Evolutionary conservation across 2,888 invertebrate genomes (phyloP).

Genomic region (Dryocosmus kuriphilus): DNA sequence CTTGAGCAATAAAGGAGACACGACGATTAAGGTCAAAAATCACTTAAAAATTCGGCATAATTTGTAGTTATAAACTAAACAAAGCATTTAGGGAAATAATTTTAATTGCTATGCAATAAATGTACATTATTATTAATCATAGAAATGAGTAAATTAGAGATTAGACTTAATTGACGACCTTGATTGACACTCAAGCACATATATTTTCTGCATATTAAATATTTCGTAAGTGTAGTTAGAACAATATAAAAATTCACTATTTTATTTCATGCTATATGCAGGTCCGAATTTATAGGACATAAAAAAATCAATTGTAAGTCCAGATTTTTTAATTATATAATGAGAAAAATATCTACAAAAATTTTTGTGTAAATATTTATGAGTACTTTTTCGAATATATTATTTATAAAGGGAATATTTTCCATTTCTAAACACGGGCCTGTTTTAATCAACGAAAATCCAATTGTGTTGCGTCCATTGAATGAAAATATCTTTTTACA

Average conservation of each 20-base stretch:
- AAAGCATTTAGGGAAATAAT: background rate
- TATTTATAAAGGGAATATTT: background rate
- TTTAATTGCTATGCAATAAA: slow-evolving; percentile 15
- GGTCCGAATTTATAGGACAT: background rate
- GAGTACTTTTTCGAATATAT: background rate
- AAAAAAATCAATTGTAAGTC: background rate
- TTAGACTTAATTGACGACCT: slow-evolving; percentile 13
- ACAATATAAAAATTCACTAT: background rate
- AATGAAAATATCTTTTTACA: slow-evolving; percentile 1
- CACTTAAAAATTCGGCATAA: background rate
- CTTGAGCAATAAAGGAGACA: background rate
- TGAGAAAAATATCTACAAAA: background rate
- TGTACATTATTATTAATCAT: background rate
- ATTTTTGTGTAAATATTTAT: slow-evolving; percentile 5
- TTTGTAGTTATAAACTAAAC: background rate
- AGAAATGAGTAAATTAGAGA: background rate
- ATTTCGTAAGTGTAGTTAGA: background rate
- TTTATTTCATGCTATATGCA: background rate
- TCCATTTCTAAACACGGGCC: background rate
- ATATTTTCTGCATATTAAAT: slow-evolving; percentile 16
- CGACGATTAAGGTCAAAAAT: slow-evolving; percentile 3
- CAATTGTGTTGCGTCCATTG: background rate
- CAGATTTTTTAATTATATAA: background rate
- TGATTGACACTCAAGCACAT: slow-evolving; percentile 10
- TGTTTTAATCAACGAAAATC: slow-evolving; percentile 30